phyloP scores from a whole-genome alignment of 2,113 vertebrate genomes.

The Corynorhinus townsendii region DNA sequence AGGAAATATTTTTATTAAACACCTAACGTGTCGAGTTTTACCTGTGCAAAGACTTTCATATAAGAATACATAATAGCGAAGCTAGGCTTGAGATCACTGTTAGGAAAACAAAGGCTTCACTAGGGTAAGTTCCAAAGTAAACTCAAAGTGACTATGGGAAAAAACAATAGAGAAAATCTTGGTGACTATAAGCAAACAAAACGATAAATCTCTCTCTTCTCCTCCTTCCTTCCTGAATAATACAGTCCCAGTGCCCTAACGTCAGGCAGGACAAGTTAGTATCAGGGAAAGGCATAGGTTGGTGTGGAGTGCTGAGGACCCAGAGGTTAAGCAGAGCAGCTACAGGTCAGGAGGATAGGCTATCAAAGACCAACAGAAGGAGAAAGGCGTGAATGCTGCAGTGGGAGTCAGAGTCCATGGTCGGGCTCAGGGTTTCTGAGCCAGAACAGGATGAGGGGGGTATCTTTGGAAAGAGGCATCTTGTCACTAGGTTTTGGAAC shows the following conservation, averaged over 20 bases:
- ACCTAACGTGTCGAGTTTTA: not conserved
- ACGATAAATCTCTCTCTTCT: not conserved
- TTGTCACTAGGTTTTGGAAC: not conserved
- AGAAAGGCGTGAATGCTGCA: not conserved
- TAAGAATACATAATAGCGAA: not conserved
- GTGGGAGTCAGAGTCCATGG: not conserved
- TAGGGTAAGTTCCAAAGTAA: not conserved
- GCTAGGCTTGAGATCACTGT: not conserved
- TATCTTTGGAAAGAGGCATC: not conserved
- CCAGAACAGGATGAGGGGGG: not conserved
- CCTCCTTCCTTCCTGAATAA: not conserved
- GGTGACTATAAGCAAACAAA: not conserved
- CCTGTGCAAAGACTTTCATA: not conserved
- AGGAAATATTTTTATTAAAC: not conserved
- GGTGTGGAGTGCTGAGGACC: not conserved
- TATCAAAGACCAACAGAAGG: not conserved
- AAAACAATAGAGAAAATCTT: not conserved
- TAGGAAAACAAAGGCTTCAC: not conserved
- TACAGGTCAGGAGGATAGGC: accelerated
- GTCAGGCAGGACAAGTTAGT: not conserved
- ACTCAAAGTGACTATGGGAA: not conserved
- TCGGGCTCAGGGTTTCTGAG: not conserved
- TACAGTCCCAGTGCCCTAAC: not conserved
- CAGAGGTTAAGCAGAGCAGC: not conserved
- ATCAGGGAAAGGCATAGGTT: not conserved